Evolutionary conservation across 2,888 invertebrate species (phyloP), one percentile per base, ranked within the genome.

Genomic region (Asteroscopus sphinx): DNA sequence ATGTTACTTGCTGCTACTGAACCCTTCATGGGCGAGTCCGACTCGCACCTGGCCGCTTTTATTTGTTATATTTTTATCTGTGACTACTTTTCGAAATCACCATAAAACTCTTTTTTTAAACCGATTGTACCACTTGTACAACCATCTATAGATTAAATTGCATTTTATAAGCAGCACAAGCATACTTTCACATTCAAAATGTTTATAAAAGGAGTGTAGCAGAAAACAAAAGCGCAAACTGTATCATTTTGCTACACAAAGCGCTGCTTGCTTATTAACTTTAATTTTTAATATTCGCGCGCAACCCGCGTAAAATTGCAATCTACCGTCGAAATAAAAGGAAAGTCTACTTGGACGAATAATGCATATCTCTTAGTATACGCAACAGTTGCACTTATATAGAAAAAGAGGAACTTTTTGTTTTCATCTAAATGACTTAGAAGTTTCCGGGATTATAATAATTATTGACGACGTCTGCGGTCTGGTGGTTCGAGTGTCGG

Each of bases 261-360:
- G 85, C 78, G 74, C 79, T 73, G 76, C 76, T 83, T 83, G 89
- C 90, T 92, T 93, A 93, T 93, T 92, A 93, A 91, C 83, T 92
- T 93, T 91, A 93, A 92, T 93, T 93, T 93, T 93, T 93, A 93
- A 93, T 93, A 93, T 92, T 86, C 91, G 86, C 81, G 91, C 86
- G 80, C 93, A 89, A 63, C 66, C 84, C 85, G 87, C 92, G 93
- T 90, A 91, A 93, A 93, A 93, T 93, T 93, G 90, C 91, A 89
- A 89, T 91, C 85, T 82, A 80, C 85, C 76, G 74, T 68, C 76
- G 77, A 85, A 89, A 87, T 81, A 85, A 87, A 84, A 86, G 63
- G 52, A 70, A n/a, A 62, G 52, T 53, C 47, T 72, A 54, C 64
- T 75, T 63, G 55, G 45, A 41, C 47, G 60, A 77, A 76, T 77